phyloP scores from a whole-genome alignment of 2,113 vertebrate genomes.

The Pithys albifrons region DNA sequence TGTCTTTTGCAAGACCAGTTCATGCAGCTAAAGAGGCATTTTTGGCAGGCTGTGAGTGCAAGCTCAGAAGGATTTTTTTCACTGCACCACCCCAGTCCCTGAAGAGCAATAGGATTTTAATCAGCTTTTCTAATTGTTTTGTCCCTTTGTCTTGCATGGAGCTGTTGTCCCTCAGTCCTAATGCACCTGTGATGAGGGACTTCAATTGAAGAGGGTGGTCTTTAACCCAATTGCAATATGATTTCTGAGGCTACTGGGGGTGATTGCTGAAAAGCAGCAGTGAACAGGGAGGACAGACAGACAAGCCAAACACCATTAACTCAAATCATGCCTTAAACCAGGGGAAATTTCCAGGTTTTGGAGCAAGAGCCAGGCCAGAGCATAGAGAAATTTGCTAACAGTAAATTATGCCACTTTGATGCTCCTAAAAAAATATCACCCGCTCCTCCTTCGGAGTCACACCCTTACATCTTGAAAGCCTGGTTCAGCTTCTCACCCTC shows the following conservation, averaged over 20 bases:
- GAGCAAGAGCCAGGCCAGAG: neutral
- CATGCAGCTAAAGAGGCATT: neutral
- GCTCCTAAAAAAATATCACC: neutral
- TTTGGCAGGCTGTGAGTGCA: neutral
- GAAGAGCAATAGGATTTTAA: neutral
- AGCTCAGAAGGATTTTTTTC: neutral
- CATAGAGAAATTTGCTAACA: neutral
- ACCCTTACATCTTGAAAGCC: neutral
- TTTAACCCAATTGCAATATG: neutral
- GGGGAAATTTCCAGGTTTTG: neutral
- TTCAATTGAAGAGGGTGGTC: neutral
- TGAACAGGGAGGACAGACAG: neutral
- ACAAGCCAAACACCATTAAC: neutral
- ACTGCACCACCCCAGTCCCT: neutral
- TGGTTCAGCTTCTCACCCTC: neutral
- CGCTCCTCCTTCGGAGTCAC: neutral
- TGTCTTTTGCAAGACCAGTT: neutral
- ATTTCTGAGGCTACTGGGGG: neutral
- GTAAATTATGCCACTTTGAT: neutral
- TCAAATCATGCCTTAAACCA: neutral
- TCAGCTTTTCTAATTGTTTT: neutral
- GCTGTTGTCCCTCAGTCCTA: neutral
- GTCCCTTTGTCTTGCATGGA: neutral
- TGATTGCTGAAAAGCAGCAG: neutral
- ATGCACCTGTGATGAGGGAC: neutral